Conservation (phyloP, 2,113 vertebrate species). For the Conger conger region DNA sequence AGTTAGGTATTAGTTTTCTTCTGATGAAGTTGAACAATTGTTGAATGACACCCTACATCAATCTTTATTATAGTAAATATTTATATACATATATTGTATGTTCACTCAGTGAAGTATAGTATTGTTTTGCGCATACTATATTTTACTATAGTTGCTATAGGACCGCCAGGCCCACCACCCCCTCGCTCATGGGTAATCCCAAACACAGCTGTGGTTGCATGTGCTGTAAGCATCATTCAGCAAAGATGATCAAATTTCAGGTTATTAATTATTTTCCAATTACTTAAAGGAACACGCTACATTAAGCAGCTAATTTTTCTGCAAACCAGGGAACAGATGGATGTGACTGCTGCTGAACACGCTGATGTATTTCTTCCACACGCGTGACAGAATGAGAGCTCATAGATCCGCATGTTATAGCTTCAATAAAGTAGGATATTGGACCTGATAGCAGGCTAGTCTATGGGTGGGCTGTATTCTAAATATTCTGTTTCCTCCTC, state of each 20-base stretch:
- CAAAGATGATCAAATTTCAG: conserved; percentile 58
- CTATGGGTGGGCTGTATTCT: conserved; percentile 7
- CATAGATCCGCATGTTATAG: not conserved
- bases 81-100: not conserved
- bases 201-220: conserved; percentile 33
- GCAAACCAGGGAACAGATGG: conserved; percentile 68
- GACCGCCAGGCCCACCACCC: not conserved
- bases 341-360: conserved; percentile 44
- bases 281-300: conserved; percentile 73
- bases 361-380: conserved; percentile 27
- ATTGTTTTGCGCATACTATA: no score
- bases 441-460: conserved; percentile 14
- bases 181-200: not conserved
- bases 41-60: no score
- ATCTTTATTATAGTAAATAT: no score
- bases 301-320: conserved; percentile 74
- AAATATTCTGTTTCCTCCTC: not conserved
- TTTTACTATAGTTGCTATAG: not conserved
- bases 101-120: not conserved
- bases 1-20: no score
- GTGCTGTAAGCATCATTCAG: conserved; percentile 38
- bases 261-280: conserved; percentile 76
- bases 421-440: not conserved
- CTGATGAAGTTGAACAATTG: no score
- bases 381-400: conserved; percentile 28